Percentiles rank a stretch among this genome's conserved stretches.
phyloP scores from a whole-genome alignment of 2,888 invertebrate genomes.

The Halictus ligatus region DNA sequence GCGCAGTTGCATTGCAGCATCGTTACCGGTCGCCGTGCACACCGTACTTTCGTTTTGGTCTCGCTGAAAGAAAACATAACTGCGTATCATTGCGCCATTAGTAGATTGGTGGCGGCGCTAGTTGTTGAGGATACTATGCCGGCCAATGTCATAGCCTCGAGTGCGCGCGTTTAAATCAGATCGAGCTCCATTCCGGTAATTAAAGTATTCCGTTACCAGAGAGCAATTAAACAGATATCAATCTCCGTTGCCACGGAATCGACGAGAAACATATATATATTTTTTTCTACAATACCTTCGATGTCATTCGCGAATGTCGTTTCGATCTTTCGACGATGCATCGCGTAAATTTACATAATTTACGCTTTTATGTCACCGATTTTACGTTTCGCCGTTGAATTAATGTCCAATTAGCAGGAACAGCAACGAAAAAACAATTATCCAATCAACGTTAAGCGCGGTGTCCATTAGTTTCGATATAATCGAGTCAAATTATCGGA shows the following conservation, averaged over 20 bases:
- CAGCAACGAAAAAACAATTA: constrained; percentile 13
- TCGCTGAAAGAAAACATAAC: constrained; percentile 82
- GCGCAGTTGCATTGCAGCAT: constrained; percentile 13
- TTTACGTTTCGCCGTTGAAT: neutral
- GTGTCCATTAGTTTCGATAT: neutral
- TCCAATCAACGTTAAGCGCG: neutral
- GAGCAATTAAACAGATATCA: constrained; percentile 2
- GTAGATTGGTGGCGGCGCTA: constrained; percentile 86
- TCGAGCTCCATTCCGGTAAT: constrained; percentile 86
- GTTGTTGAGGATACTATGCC: constrained; percentile 86
- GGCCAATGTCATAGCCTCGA: constrained; percentile 86
- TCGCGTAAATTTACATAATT: neutral
- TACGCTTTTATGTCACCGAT: neutral
- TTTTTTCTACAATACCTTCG: neutral
- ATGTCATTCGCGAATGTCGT: neutral
- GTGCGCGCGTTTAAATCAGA: constrained; percentile 86
- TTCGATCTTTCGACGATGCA: neutral
- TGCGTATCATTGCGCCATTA: constrained; percentile 86
- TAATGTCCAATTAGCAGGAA: constrained; percentile 2
- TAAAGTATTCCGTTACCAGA: constrained; percentile 31
- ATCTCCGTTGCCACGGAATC: neutral
- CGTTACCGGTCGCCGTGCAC: constrained; percentile 8
- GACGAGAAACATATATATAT: neutral
- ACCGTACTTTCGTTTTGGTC: constrained; percentile 30
- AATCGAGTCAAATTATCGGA: neutral